Percentiles rank a stretch among this genome's conserved stretches.
phyloP scores from a whole-genome alignment of 2,113 vertebrate species.

The Trematocara stigmaticum region DNA sequence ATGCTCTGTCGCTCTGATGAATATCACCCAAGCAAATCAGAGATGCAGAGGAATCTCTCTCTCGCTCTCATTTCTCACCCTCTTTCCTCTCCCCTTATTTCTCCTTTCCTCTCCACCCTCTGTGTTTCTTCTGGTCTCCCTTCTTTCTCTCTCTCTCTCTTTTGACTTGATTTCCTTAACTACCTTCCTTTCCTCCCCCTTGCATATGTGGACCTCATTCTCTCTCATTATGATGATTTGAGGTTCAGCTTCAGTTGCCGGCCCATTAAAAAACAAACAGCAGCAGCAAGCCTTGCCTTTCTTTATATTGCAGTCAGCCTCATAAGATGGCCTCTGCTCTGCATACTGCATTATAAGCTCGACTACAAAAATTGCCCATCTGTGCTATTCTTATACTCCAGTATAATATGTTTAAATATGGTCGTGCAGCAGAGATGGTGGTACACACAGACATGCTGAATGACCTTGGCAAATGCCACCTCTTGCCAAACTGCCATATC shows the following conservation, averaged over 20 bases:
- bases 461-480: constrained; percentile 53
- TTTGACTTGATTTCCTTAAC: constrained; percentile 20
- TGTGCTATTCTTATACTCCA: background rate
- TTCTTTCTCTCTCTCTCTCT: background rate
- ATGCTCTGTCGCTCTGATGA: constrained; percentile 58
- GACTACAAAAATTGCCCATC: constrained; percentile 1
- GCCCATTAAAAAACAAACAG: constrained; percentile 63
- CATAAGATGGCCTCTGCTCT: constrained; percentile 57
- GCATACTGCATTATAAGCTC: constrained; percentile 32
- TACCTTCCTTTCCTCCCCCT: constrained; percentile 22
- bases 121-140: background rate
- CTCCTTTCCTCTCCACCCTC: background rate
- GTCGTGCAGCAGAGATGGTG: background rate
- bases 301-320: constrained; percentile 39
- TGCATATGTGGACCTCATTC: constrained; percentile 60
- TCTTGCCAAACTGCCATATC: constrained; percentile 18
- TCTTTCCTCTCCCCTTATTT: constrained; percentile 7
- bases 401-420: background rate
- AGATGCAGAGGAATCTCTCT: constrained; percentile 57
- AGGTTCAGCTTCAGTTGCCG: constrained; percentile 62
- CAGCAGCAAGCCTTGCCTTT: constrained; percentile 25
- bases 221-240: constrained; percentile 69
- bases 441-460: constrained; percentile 5
- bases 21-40: constrained; percentile 66
- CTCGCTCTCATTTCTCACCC: constrained; percentile 8